phyloP scores from a whole-genome alignment of 2,113 vertebrate species.

The Daubentonia madagascariensis region DNA sequence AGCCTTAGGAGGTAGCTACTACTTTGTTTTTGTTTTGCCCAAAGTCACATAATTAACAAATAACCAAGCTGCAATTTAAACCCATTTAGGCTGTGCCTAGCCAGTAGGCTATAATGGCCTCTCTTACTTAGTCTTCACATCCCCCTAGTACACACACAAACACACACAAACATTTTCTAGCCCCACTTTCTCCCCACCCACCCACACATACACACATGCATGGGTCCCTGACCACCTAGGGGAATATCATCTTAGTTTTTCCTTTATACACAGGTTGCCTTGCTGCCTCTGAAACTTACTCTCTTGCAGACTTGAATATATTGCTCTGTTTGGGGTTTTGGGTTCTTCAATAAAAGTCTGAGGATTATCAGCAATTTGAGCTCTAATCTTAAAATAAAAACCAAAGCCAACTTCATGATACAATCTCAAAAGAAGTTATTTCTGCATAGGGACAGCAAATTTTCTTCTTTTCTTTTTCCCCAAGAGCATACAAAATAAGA shows the following conservation, averaged over 20 bases:
- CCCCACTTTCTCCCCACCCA: neutral
- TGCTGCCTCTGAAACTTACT: neutral
- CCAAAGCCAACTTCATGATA: neutral
- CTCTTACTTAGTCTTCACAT: neutral
- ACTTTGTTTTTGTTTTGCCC: neutral
- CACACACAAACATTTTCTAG: too few relatives aligned
- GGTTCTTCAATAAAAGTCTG: neutral
- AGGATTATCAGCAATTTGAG: neutral
- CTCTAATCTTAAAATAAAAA: conserved; percentile 36
- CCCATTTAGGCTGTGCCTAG: neutral
- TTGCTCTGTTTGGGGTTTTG: neutral
- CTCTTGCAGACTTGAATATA: neutral
- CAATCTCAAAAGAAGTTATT: neutral
- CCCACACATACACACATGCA: neutral
- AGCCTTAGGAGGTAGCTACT: neutral
- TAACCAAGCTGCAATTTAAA: neutral
- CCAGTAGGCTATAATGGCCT: neutral
- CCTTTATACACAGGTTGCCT: neutral
- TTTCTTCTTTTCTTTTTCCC: neutral
- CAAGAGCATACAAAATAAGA: neutral
- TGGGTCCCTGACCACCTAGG: too few relatives aligned
- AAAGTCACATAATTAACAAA: neutral
- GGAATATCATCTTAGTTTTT: neutral
- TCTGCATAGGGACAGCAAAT: neutral
- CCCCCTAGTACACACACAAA: neutral